Evolutionary conservation across 2,888 invertebrate species (phyloP), one percentile per base, ranked within the genome.

Genomic region (Augiades crinisus): DNA sequence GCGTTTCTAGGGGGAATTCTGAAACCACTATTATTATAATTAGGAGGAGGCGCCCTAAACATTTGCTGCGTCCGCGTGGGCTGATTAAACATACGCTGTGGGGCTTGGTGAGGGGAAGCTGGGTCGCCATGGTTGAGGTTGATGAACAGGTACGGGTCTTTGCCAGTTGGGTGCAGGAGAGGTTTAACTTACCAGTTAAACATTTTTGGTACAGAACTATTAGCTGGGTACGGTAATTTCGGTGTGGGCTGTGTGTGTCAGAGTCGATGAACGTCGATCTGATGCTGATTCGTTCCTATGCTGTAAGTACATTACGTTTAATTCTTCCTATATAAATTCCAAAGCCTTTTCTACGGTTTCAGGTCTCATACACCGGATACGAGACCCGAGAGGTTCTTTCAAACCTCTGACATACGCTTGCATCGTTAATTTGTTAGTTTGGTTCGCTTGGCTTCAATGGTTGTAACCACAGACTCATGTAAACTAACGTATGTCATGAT

Each of bases 341-440:
- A 47, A 24, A 27, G 47, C 49, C 19, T 49, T 49, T 10, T 49
- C 49, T 17, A 49, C 34, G 3, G 34, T 33, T 2, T 40, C 50
- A 12, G 51, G 43, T 44, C 51, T 17, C 51, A 51, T 51, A 30
- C 51, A 44, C 37, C 51, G 34, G 5, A 44, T 44, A 17, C 44
- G 43, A 8, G 36, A 51, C 33, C 43, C 34, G 12, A 44, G 43
- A 12, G 51, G 41, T 40, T 51, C 51, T 30, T 51, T 37, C 31
- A 44, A 44, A 19, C 64, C 65, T 3, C 64, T 56, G 5, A 64
- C 8, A 41, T 53, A 65, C 0, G 62, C 41, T 33, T 65, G 61
- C 2, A 62, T 14, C 0, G 65, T 61, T 12, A 65, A 7, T 27
- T 65, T 67, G 31, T 54, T 51, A 47, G 64, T 65, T 0, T 61